phyloP scores from a whole-genome alignment of 2,113 vertebrate species.

The Gasterosteus nipponicus region DNA sequence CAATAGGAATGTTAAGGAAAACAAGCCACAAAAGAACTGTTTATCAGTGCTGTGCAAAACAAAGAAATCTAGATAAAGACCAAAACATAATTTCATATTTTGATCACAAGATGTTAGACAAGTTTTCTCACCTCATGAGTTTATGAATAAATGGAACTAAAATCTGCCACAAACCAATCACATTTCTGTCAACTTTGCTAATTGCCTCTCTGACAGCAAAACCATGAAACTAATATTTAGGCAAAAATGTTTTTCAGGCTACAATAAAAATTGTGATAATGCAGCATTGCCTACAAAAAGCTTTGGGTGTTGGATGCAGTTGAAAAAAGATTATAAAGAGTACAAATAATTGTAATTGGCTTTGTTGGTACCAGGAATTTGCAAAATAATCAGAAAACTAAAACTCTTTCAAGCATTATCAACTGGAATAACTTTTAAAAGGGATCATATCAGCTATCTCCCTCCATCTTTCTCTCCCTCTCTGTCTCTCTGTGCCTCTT shows the following conservation, averaged over 20 bases:
- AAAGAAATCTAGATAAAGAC: not conserved
- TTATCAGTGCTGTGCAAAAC: not conserved
- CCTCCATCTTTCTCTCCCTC: too few species aligned
- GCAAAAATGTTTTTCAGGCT: not conserved
- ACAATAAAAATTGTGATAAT: conserved; percentile 3
- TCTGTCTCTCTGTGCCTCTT: too few species aligned
- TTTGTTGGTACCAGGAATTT: not conserved
- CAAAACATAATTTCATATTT: not conserved
- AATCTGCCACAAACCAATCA: not conserved
- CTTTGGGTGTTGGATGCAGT: not conserved
- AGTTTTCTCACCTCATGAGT: not conserved
- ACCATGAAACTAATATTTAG: not conserved
- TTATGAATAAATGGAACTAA: not conserved
- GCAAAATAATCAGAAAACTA: conserved; percentile 2
- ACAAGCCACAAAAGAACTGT: not conserved
- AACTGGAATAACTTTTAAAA: not conserved
- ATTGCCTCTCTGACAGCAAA: not conserved
- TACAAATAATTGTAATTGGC: not conserved
- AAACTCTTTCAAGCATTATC: not conserved
- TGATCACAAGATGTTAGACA: not conserved
- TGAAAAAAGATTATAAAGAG: conserved; percentile 1
- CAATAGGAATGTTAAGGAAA: not conserved
- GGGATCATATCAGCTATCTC: too few species aligned
- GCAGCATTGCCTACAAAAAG: not conserved
- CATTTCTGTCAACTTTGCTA: not conserved